phyloP scores from a whole-genome alignment of 2,888 invertebrate species.

The Dryobota labecula region DNA sequence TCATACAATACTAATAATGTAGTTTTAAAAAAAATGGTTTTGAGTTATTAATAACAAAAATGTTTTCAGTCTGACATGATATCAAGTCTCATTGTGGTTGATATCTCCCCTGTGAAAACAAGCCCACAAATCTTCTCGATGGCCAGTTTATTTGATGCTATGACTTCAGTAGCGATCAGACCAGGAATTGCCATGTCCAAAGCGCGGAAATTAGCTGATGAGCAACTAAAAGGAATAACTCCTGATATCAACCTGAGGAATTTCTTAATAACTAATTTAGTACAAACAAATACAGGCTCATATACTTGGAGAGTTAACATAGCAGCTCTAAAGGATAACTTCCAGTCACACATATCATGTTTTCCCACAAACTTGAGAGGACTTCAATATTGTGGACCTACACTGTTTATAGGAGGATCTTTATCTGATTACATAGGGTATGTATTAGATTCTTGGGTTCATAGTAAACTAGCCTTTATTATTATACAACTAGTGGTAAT shows the following conservation, averaged over 20 bases:
- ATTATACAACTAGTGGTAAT: neutral
- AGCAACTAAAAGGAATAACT: conserved; percentile 91
- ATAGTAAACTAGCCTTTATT: conserved; percentile 8
- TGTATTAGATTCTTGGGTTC: conserved; percentile 21
- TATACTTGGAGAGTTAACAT: conserved; percentile 96
- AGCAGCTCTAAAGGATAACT: conserved; percentile 92
- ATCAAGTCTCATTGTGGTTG: conserved; percentile 92
- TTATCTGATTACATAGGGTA: conserved; percentile 95
- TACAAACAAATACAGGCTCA: conserved; percentile 91
- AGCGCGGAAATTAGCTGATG: conserved; percentile 92
- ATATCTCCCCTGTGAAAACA: conserved; percentile 92
- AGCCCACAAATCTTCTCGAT: conserved; percentile 92
- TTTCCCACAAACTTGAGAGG: conserved; percentile 91
- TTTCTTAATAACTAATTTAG: conserved; percentile 96
- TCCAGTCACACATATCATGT: conserved; percentile 91
- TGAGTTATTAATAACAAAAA: neutral
- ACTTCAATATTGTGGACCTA: conserved; percentile 92
- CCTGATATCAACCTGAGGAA: conserved; percentile 91
- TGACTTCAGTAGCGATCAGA: conserved; percentile 91
- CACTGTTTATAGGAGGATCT: conserved; percentile 95
- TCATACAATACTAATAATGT: neutral
- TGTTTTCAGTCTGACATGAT: conserved; percentile 90
- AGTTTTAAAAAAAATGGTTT: neutral
- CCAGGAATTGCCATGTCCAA: conserved; percentile 92
- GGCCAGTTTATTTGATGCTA: conserved; percentile 92